Evolutionary conservation across 2,888 invertebrate species (phyloP).

Genomic region (Psococerastis gibbosa): DNA sequence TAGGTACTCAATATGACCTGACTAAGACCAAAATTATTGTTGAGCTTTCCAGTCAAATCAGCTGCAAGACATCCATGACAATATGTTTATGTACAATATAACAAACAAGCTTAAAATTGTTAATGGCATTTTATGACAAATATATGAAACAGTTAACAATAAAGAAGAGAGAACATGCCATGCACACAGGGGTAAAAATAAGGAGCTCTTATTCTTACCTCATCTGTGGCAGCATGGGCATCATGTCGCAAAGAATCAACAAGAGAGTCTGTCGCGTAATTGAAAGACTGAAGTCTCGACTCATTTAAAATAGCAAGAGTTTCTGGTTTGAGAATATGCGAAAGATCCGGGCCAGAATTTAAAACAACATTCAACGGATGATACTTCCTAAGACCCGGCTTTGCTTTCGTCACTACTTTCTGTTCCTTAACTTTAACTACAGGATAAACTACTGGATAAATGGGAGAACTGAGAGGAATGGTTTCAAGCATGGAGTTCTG

Average conservation of each 20-base stretch:
- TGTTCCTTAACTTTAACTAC: background rate
- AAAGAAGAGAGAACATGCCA: background rate
- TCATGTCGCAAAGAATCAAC: slow-evolving; percentile 8
- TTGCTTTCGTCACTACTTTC: background rate
- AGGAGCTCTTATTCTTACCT: slow-evolving; percentile 9
- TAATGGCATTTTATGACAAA: too few relatives aligned
- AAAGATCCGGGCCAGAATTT: slow-evolving; percentile 6
- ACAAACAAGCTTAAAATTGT: too few relatives aligned
- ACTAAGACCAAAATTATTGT: too few relatives aligned
- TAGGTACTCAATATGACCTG: too few relatives aligned
- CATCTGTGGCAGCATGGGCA: slow-evolving; percentile 1
- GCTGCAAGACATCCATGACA: too few relatives aligned
- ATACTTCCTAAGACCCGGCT: slow-evolving; percentile 2
- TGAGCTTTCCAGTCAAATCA: too few relatives aligned
- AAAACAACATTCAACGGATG: slow-evolving; percentile 7
- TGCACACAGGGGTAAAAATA: background rate
- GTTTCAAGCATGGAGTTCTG: slow-evolving; percentile 7
- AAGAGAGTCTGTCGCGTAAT: slow-evolving; percentile 1
- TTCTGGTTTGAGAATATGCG: slow-evolving; percentile 8
- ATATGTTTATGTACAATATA: too few relatives aligned
- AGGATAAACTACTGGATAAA: background rate
- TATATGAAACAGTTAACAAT: too few relatives aligned
- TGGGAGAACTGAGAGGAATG: slow-evolving; percentile 1
- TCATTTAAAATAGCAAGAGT: slow-evolving; percentile 4
- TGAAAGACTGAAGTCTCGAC: background rate